Base-by-base conservation (phyloP, 1,140 invertebrate genomes). In the Steinernema feltiae region DNA sequence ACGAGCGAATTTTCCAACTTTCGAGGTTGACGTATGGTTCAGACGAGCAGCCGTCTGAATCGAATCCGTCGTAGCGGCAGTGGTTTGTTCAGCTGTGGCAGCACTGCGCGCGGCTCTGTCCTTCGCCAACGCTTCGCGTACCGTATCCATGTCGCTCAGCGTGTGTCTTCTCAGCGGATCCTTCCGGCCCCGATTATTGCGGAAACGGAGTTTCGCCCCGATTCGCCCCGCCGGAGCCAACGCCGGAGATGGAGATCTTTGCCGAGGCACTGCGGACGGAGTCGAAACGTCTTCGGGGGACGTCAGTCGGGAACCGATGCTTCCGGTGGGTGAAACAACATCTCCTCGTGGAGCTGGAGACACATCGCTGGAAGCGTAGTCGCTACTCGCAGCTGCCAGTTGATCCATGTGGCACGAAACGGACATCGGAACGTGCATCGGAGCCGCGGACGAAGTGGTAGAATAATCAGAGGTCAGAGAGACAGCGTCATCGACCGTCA, bases 381-480 rank as follows among this genome's bases (percentile, higher is more conserved):
- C 53, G 53, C 53, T 63, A 21, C 53, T 63, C 3, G 53, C 53
- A 3, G 53, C 53, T 21, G 53, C 15, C 53, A 63, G 53, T 27
- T 63, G 53, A 24, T 78, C 70, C 30, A 32, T 71, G 46, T 53
- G 24, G 53, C 73, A 79, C 24, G 78, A 74, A 18, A 79, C 77
- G 48, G 77, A 73, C 30, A 79, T 30, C 17, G 77, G 72, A 21
- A 24, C 77, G 76, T 73, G 76, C 72, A 70, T 69, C 48, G 15
- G 76, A 24, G 74, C 71, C 17, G 78, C 73, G 1, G 79, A 80
- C 29, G 73, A 76, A 15, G 79, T 80, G 3, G 79, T 80, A 17
- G 79, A 80, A 32, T 80, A 80, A 32, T 80, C 79, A 18, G 79
- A 80, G 30, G 77, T 80, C 32, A 69, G 75, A 24, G 79, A 80